A percentile compares a stretch with the other conserved stretches of the same genome.
phyloP scores from a whole-genome alignment of 2,113 vertebrate species.

The Ammodramus savannarum region DNA sequence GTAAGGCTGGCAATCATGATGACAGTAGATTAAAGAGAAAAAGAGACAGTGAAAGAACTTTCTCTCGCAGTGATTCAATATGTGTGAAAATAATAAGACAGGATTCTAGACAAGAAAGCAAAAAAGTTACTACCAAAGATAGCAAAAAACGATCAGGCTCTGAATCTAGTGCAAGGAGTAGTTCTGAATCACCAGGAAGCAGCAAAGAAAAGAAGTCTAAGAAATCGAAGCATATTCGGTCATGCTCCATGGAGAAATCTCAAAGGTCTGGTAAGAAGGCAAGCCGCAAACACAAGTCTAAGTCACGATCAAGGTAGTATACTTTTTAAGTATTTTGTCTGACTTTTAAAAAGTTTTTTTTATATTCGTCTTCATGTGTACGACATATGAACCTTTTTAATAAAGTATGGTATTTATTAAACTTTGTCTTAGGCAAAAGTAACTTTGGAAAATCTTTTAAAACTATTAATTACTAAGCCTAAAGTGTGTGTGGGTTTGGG shows the following conservation, averaged over 20 bases:
- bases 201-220: slow-evolving; percentile 98
- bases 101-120: slow-evolving; percentile 85
- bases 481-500: slow-evolving; percentile 73
- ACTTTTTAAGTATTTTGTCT: slow-evolving; percentile 88
- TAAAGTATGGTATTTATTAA: slow-evolving; percentile 73
- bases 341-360: slow-evolving; percentile 58
- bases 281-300: slow-evolving; percentile 99
- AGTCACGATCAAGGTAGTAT: slow-evolving; percentile 99
- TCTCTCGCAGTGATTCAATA: slow-evolving; percentile 79
- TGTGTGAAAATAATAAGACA: slow-evolving; percentile 84
- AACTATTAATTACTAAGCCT: slow-evolving; percentile 68
- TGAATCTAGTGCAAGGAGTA: slow-evolving; percentile 90
- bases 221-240: slow-evolving; percentile 98
- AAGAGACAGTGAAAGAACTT: slow-evolving; percentile 85
- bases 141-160: slow-evolving; percentile 90
- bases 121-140: slow-evolving; percentile 86
- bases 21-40: slow-evolving; percentile 89
- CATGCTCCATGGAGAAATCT: slow-evolving; percentile 96
- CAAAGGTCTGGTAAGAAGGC: slow-evolving; percentile 99
- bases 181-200: slow-evolving; percentile 90
- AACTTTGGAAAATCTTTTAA: slow-evolving; percentile 63
- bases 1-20: slow-evolving; percentile 76
- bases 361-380: slow-evolving; percentile 75
- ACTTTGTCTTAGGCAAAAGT: slow-evolving; percentile 65
- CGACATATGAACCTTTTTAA: slow-evolving; percentile 69